A percentile compares a stretch with the other conserved stretches of the same genome.
These are phyloP conservation scores for Volucella zonaria DNA, from an alignment of 2,888 invertebrate genomes.

Conservation along the genomic window DNA sequence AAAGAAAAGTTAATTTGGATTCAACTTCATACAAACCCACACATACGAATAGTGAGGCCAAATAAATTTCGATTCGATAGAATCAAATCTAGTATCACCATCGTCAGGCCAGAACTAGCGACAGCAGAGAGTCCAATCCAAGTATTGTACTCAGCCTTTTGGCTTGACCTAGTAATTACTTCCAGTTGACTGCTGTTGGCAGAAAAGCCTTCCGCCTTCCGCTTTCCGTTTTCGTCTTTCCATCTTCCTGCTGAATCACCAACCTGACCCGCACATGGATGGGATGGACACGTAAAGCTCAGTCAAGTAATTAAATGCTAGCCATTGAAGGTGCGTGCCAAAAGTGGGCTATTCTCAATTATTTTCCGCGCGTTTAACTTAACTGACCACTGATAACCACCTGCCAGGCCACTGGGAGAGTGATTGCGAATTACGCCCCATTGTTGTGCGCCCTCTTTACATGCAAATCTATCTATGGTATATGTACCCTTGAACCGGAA, in stretches of 20 bases:
- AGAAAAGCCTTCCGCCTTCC: conserved; percentile 21
- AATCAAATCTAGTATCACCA: conserved; percentile 57
- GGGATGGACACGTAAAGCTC: conserved; percentile 56
- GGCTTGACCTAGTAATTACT: conserved; percentile 71
- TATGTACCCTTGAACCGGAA: conserved; percentile 40
- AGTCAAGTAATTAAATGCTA: conserved; percentile 71
- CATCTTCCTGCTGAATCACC: conserved; percentile 65
- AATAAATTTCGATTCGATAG: conserved; percentile 71
- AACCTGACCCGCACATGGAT: conserved; percentile 25
- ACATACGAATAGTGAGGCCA: conserved; percentile 9
- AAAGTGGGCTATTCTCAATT: conserved; percentile 67
- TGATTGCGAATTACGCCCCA: conserved; percentile 65
- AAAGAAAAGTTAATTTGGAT: conserved; percentile 64
- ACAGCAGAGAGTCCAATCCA: background rate
- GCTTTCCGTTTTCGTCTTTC: no score
- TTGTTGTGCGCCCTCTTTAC: conserved; percentile 22
- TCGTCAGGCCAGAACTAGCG: conserved; percentile 13
- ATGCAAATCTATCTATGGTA: background rate
- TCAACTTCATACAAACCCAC: background rate
- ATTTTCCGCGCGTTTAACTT: conserved; percentile 72
- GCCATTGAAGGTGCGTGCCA: conserved; percentile 66
- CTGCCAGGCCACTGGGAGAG: conserved; percentile 62
- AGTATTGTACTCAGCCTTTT: conserved; percentile 28
- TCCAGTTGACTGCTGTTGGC: conserved; percentile 65
- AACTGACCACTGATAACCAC: conserved; percentile 71